A percentile compares a stretch with the other conserved stretches of the same genome.
These are phyloP conservation scores for Euproctis similis DNA, from an alignment of 2,888 invertebrate species.

Conservation along the genomic window DNA sequence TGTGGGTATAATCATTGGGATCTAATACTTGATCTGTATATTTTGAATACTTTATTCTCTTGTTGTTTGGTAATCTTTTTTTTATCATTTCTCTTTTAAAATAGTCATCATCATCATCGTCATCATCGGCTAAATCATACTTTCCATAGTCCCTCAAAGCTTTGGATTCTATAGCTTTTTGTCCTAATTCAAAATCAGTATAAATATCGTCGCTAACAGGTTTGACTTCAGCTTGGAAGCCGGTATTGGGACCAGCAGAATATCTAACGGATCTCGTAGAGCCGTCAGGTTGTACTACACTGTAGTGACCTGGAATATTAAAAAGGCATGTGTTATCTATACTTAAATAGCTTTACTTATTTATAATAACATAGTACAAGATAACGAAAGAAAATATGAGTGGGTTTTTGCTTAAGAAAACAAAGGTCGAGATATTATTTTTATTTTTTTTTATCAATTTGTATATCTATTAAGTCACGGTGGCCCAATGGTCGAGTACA, in stretches of 20 bases:
- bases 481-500: no score
- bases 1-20: conserved; percentile 58
- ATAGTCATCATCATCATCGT: conserved; percentile 42
- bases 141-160: conserved; percentile 53
- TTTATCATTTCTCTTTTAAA: conserved; percentile 42
- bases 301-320: conserved; percentile 73
- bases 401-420: no score
- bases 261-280: conserved; percentile 77
- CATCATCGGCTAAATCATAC: conserved; percentile 52
- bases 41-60: conserved; percentile 42
- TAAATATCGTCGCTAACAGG: conserved; percentile 48
- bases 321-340: no score
- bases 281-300: conserved; percentile 81
- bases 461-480: no score
- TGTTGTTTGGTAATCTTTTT: conserved; percentile 41
- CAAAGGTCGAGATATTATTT: no score
- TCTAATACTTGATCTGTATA: conserved; percentile 26
- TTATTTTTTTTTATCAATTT: no score
- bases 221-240: conserved; percentile 76
- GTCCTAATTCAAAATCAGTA: conserved; percentile 19
- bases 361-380: no score
- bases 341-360: no score
- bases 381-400: no score
- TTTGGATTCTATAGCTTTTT: conserved; percentile 42
- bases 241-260: conserved; percentile 73